Conservation (phyloP, 2,888 invertebrate genomes). For the Protula sp. region DNA sequence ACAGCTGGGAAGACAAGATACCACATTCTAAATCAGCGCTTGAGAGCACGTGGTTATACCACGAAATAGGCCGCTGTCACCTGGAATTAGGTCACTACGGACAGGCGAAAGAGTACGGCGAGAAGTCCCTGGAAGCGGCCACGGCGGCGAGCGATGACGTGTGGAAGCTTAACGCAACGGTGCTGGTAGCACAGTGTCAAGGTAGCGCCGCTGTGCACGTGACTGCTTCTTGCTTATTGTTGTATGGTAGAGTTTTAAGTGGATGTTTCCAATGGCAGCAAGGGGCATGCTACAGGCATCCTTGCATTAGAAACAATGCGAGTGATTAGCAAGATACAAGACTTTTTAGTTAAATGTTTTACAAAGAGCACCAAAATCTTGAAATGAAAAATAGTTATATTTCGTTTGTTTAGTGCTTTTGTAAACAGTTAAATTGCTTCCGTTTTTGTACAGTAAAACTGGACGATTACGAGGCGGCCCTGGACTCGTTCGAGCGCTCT, state of each 20-base stretch:
- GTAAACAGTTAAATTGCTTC: too few relatives aligned
- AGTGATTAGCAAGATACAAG: too few relatives aligned
- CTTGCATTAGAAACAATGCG: too few relatives aligned
- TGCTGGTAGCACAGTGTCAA: slow-evolving; percentile 47
- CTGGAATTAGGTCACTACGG: slow-evolving; percentile 42
- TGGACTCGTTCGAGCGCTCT: slow-evolving; percentile 42
- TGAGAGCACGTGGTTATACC: slow-evolving; percentile 54
- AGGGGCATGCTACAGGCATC: too few relatives aligned
- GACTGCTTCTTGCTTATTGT: not conserved
- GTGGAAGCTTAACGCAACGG: slow-evolving; percentile 48
- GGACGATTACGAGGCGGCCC: slow-evolving; percentile 36
- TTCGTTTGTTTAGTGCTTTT: too few relatives aligned
- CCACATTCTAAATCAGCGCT: slow-evolving; percentile 49
- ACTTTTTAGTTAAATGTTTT: too few relatives aligned
- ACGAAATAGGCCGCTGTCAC: slow-evolving; percentile 56
- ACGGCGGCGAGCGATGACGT: slow-evolving; percentile 40
- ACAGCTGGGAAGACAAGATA: slow-evolving; percentile 46
- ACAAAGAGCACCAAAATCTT: too few relatives aligned
- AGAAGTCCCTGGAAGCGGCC: slow-evolving; percentile 42
- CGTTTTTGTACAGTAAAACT: slow-evolving; percentile 47
- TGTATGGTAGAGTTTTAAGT: too few relatives aligned
- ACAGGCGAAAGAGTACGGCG: slow-evolving; percentile 43
- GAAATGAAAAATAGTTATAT: too few relatives aligned
- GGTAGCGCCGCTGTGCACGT: slow-evolving; percentile 34
- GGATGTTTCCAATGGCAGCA: too few relatives aligned